A percentile compares a stretch with the other conserved stretches of the same genome.
phyloP scores from a whole-genome alignment of 2,797 vertebrate species.

The Coracias cyanogaster region DNA sequence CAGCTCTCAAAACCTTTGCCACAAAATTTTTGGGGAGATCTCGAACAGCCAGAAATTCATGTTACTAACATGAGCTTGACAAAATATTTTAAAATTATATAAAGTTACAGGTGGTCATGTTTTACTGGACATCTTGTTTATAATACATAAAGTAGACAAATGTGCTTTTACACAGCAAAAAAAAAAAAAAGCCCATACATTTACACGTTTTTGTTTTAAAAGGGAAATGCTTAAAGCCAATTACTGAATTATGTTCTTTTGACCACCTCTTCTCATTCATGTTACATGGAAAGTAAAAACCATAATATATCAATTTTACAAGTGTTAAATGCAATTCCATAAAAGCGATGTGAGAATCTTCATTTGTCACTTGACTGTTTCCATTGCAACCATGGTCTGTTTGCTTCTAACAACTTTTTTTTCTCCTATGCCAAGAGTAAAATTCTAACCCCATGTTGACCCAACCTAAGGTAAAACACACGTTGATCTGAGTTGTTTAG shows the following conservation, averaged over 20 bases:
- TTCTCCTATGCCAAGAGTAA: neutral
- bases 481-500: neutral
- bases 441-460: neutral
- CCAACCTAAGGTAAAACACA: neutral
- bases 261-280: neutral
- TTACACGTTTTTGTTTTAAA: neutral
- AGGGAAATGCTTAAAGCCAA: neutral
- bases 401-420: neutral
- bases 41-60: neutral
- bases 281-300: neutral
- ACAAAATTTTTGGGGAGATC: neutral
- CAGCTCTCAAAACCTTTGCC: neutral
- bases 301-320: neutral
- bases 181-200: neutral
- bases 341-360: neutral
- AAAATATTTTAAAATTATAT: neutral
- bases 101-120: neutral
- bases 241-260: neutral
- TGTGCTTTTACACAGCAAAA: neutral
- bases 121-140: neutral
- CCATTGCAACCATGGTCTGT: neutral
- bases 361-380: neutral
- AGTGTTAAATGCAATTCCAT: neutral
- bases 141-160: neutral
- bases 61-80: neutral